phyloP scores from a whole-genome alignment of 2,888 invertebrate species.

The Leucozona laternaria region DNA sequence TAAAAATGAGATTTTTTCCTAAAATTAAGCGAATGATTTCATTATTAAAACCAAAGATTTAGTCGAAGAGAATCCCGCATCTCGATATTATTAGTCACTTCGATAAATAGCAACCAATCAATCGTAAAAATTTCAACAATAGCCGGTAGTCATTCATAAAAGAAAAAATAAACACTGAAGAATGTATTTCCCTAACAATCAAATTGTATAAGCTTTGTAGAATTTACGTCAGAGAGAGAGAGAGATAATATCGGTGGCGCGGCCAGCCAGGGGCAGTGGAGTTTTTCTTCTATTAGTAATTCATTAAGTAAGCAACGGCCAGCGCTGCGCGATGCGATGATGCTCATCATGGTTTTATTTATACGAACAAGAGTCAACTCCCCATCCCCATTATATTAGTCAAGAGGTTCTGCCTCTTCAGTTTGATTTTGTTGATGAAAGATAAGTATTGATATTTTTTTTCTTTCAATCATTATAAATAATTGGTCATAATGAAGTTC shows the following conservation, averaged over 20 bases:
- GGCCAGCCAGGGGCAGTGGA: neutral
- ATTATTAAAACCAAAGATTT: constrained; percentile 13
- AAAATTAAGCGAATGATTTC: constrained; percentile 41
- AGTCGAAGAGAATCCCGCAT: neutral
- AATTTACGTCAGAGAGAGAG: constrained; percentile 54
- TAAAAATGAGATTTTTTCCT: constrained; percentile 10
- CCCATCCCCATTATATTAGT: constrained; percentile 20
- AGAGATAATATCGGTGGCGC: constrained; percentile 15
- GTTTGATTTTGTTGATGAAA: constrained; percentile 3
- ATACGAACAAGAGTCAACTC: constrained; percentile 34
- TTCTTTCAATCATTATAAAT: neutral
- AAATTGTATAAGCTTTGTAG: constrained; percentile 3
- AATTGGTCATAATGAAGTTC: constrained; percentile 14
- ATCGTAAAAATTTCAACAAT: constrained; percentile 2
- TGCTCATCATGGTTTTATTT: constrained; percentile 66
- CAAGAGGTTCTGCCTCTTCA: constrained; percentile 25
- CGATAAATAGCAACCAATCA: constrained; percentile 2
- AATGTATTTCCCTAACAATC: constrained; percentile 33
- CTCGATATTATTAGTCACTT: constrained; percentile 41
- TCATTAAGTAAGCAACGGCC: constrained; percentile 41
- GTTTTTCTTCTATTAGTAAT: constrained; percentile 39
- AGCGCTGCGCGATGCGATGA: too few species aligned
- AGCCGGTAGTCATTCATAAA: constrained; percentile 25
- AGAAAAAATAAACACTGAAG: neutral
- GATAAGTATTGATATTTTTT: constrained; percentile 16